Base-by-base conservation (phyloP, 53 echinoderm and acorn worm species). In the Crossaster papposus region DNA sequence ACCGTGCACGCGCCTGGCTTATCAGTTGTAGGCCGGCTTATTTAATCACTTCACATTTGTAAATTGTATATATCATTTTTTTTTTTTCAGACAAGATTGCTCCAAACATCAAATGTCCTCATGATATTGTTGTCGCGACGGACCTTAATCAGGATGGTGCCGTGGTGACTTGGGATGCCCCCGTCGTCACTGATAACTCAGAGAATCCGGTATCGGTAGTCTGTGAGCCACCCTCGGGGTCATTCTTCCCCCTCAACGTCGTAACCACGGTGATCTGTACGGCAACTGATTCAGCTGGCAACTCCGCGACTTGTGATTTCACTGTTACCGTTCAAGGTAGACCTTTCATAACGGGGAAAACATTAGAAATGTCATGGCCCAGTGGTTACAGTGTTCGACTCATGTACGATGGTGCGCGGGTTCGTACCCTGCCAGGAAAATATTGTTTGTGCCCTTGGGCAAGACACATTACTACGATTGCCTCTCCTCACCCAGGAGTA, bases 181-280 rank as follows among this genome's bases (percentile, higher is more conserved):
- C 88, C 29, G 78, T 78, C 53, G 88, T 78, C 58, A 88, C 88
- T 6, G 88, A 88, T 32, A 88, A 88, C 17, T 88, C 88, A 2
- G 88, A 77, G 4, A 4, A 23, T 6, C 12, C 24, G 28, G 44
- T 64, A 24, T 33, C 78, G 6, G 88, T 77, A 18, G 78, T 54
- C 30, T 88, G 88, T 35, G 62, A 58, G 26, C 88, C 88, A 29
- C 7, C 55, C 9, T 88, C 88, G 32, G 77, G 88, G n/a, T 65
- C 65, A 22, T 12, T 68, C 30, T 88, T 88, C 32, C 88, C 88
- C 24, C 55, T 88, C n/a, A 37, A 78, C 30, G 80, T 31, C 15
- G 77, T 51, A 24, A 77, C 88, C 11, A 77, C 54, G 17, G 88
- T 88, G 14, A 50, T 50, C 29, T 88, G 88, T 78, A 77, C 88